phyloP scores from a whole-genome alignment of 2,888 invertebrate genomes.

The Scrobipalpa costella region DNA sequence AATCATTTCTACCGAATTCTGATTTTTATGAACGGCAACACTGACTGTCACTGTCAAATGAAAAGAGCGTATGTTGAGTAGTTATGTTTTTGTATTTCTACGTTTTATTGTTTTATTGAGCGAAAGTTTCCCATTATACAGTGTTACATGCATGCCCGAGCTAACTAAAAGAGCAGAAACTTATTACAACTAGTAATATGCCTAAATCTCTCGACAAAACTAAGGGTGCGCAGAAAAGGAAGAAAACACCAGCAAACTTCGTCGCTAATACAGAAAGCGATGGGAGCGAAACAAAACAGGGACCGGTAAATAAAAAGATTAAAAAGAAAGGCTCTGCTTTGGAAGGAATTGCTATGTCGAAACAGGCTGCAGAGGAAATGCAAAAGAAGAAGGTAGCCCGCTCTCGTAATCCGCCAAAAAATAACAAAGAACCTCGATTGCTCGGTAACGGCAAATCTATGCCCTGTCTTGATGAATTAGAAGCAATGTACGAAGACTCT shows the following conservation, averaged over 20 bases:
- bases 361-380: conserved; percentile 33
- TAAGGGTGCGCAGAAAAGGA: conserved; percentile 24
- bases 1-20: no score
- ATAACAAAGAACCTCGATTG: conserved; percentile 30
- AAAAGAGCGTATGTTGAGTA: no score
- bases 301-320: conserved; percentile 23
- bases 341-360: conserved; percentile 34
- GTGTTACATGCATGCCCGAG: neutral
- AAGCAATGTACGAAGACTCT: conserved; percentile 45
- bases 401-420: neutral
- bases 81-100: no score
- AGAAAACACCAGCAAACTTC: conserved; percentile 4
- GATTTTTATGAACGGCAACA: no score
- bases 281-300: conserved; percentile 3
- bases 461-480: conserved; percentile 49
- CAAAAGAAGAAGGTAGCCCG: conserved; percentile 25
- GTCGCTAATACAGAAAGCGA: conserved; percentile 16
- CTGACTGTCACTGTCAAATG: no score
- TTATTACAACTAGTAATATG: conserved; percentile 8
- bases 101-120: no score
- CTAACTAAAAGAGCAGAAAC: neutral
- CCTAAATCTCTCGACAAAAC: conserved; percentile 27
- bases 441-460: conserved; percentile 46
- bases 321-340: conserved; percentile 7
- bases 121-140: no score